Percentiles rank a stretch among this genome's conserved stretches.
These are phyloP conservation scores for Amphimallon solstitiale DNA, from an alignment of 2,888 invertebrate species.

Conservation along the genomic window DNA sequence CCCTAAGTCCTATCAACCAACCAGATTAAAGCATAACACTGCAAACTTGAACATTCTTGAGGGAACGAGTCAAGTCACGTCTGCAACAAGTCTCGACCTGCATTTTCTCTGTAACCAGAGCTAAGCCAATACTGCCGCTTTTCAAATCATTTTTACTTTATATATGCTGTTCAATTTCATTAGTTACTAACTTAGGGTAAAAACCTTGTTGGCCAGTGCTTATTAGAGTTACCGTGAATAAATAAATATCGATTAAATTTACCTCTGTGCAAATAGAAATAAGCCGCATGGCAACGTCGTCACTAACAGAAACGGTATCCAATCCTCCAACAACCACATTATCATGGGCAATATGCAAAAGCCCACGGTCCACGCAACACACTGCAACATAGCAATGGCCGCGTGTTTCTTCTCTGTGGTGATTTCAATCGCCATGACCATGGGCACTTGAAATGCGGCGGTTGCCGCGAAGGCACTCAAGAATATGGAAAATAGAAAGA, in stretches of 20 bases:
- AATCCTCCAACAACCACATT: slow-evolving; percentile 65
- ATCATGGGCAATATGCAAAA: slow-evolving; percentile 65
- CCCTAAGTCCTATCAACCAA: too few species aligned
- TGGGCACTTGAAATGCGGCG: slow-evolving; percentile 64
- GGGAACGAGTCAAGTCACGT: too few species aligned
- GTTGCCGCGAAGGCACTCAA: slow-evolving; percentile 63
- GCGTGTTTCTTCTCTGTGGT: slow-evolving; percentile 65
- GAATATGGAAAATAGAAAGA: slow-evolving; percentile 44
- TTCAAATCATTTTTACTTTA: too few species aligned
- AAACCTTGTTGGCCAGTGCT: too few species aligned
- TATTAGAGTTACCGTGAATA: too few species aligned
- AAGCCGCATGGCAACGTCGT: slow-evolving; percentile 63
- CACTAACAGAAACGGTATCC: slow-evolving; percentile 64
- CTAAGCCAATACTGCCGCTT: too few species aligned
- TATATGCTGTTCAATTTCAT: too few species aligned
- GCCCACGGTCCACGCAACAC: slow-evolving; percentile 66
- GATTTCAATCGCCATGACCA: slow-evolving; percentile 68
- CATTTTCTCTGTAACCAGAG: too few species aligned
- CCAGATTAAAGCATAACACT: too few species aligned
- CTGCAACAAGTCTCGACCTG: too few species aligned
- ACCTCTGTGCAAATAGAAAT: slow-evolving; percentile 64
- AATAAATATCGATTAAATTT: slow-evolving; percentile 40
- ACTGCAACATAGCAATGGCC: slow-evolving; percentile 65
- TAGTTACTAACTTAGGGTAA: too few species aligned
- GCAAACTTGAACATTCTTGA: too few species aligned